These are phyloP conservation scores for Drosophila pseudoananassae DNA, from an alignment of 1,140 invertebrate species.

Conservation along the genomic window DNA sequence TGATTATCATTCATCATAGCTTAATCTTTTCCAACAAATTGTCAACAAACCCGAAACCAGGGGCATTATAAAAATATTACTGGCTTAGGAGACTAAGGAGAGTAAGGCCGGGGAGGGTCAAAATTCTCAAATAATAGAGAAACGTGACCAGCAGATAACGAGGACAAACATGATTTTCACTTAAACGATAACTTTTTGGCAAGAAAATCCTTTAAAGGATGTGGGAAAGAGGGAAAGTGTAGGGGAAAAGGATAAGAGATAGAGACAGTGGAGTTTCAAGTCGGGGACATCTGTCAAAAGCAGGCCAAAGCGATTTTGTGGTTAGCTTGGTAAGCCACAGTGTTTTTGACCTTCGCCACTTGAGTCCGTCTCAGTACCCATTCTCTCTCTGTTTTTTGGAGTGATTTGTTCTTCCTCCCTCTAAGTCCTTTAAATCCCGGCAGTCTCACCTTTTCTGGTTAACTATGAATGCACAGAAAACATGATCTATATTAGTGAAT, in stretches of 20 bases:
- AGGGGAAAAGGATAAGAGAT: constrained; percentile 20
- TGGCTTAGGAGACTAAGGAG: not conserved
- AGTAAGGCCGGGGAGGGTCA: no score
- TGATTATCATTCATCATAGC: constrained; percentile 57
- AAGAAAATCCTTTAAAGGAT: constrained; percentile 30
- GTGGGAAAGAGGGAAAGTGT: not conserved
- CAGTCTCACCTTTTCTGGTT: constrained; percentile 5
- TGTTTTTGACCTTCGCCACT: constrained; percentile 35
- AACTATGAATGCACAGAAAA: constrained; percentile 3
- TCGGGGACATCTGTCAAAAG: constrained; percentile 51
- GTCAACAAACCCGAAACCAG: constrained; percentile 41
- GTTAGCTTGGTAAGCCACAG: constrained; percentile 59
- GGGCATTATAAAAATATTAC: constrained; percentile 76
- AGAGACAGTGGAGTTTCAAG: constrained; percentile 8
- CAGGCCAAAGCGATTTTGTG: constrained; percentile 51
- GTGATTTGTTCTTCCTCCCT: not conserved
- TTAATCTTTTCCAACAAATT: constrained; percentile 49
- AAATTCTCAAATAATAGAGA: constrained; percentile 61
- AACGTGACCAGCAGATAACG: constrained; percentile 69
- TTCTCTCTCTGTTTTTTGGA: not conserved
- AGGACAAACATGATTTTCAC: constrained; percentile 42
- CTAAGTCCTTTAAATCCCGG: not conserved
- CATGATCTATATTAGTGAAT: not conserved
- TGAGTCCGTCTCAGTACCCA: constrained; percentile 1
- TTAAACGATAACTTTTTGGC: constrained; percentile 56